Conservation (phyloP, 2,797 vertebrate genomes). For the Apogon hyalosoma region DNA sequence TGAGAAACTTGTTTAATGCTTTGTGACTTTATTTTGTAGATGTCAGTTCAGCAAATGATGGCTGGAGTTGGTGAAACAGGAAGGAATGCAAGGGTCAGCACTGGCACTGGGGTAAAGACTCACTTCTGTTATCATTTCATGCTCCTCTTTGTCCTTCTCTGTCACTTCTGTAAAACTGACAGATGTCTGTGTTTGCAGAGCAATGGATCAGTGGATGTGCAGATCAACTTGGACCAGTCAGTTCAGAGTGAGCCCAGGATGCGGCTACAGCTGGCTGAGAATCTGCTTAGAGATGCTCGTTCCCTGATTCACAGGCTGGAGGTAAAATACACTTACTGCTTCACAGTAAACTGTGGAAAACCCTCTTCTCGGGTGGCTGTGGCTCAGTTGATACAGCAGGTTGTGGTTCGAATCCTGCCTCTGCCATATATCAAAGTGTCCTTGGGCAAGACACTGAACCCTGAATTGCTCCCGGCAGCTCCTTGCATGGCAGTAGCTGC, state of each 20-base stretch:
- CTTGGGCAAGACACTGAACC: no score
- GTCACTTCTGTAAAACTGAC: slow-evolving; percentile 13
- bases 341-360: background rate
- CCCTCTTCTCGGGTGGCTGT: no score
- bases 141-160: background rate
- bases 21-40: slow-evolving; percentile 61
- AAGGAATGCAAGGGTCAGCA: slow-evolving; percentile 72
- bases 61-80: slow-evolving; percentile 77
- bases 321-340: slow-evolving; percentile 64
- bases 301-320: slow-evolving; percentile 86
- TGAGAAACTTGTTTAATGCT: background rate
- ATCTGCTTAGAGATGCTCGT: slow-evolving; percentile 86
- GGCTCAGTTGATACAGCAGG: no score
- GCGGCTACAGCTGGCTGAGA: slow-evolving; percentile 88
- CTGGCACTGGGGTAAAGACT: slow-evolving; percentile 75
- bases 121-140: background rate
- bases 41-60: slow-evolving; percentile 83
- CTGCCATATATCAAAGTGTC: no score
- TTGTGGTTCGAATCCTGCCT: no score
- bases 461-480: no score
- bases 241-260: slow-evolving; percentile 88
- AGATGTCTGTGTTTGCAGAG: slow-evolving; percentile 54
- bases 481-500: no score
- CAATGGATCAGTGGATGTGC: slow-evolving; percentile 87
- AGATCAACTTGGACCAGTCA: slow-evolving; percentile 87